Percentiles rank a stretch among this genome's conserved stretches.
Evolutionary conservation across 64 coral and sea anemone species (phyloP).

Genomic region (Anthopleura sola): DNA sequence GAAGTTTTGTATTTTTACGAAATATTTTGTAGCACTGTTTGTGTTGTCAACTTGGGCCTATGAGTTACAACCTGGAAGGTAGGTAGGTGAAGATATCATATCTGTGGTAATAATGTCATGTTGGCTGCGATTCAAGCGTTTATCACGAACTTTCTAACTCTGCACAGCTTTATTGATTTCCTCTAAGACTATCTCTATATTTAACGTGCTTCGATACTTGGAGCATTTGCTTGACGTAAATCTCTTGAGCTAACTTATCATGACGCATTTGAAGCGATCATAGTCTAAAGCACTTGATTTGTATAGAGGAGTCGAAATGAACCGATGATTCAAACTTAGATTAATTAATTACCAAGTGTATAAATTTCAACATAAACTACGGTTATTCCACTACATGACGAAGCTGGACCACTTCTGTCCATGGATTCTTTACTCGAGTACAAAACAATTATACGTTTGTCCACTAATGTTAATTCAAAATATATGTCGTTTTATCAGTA

Average conservation of each 20-base stretch:
- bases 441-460: too few species aligned
- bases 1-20: not conserved
- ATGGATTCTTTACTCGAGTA: not conserved
- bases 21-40: not conserved
- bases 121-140: not conserved
- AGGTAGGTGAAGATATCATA: not conserved
- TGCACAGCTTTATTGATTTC: not conserved
- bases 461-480: not conserved
- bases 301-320: not conserved
- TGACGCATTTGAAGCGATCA: not conserved
- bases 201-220: not conserved
- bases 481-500: not conserved
- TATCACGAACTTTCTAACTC: not conserved
- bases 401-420: not conserved
- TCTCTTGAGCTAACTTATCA: not conserved
- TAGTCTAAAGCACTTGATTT: not conserved
- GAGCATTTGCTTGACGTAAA: not conserved
- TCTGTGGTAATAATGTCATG: not conserved
- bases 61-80: not conserved
- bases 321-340: not conserved
- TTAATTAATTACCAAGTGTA: not conserved
- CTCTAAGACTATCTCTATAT: not conserved
- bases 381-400: not conserved
- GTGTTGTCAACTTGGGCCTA: not conserved
- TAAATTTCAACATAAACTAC: not conserved